Evolutionary conservation across 2,888 invertebrate species (phyloP), one percentile per base, ranked within the genome.

Genomic region (Nomada ferruginata): DNA sequence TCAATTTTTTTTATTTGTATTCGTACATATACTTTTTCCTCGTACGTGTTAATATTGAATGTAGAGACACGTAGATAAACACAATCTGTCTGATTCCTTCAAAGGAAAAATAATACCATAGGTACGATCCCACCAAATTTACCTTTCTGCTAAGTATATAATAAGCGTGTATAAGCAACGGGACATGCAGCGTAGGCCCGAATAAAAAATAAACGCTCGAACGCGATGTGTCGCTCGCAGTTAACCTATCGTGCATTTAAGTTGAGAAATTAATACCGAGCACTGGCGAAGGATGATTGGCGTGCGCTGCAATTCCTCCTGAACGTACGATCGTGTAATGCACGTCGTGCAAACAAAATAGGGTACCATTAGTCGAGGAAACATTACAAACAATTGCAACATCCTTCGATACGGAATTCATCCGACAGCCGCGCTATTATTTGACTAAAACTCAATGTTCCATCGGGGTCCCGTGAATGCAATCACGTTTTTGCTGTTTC

Each of bases 251-350:
- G 68, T 77, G 76, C 47, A 60, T 63, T 63, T 60, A 64, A 83
- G 74, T 73, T 81, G 83, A 85, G 83, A 76, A 76, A 86, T 83
- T 85, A 81, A 83, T 81, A 74, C 69, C 76, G 76, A 76, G 70
- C 63, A 78, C 65, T 18, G 44, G 65, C 60, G 83, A 74, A 61
- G 76, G 79, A 80, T 85, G 85, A 85, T 80, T 85, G 85, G 81
- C 85, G 78, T 61, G 77, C 60, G 66, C 81, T 75, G 76, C 83
- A 86, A 86, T 86, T 83, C 72, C 47, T 71, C 57, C 64, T 63
- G 83, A 86, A 60, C 69, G 63, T 76, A 74, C 74, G 65, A 59
- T 70, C 74, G 68, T 60, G 55, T 74, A 81, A 69, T 79, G 57
- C 71, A 72, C 60, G 50, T 13, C 80, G 81, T 70, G 76, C 81